Evolutionary conservation across 1,140 invertebrate genomes (phyloP).

Genomic region (Phthorimaea operculella): DNA sequence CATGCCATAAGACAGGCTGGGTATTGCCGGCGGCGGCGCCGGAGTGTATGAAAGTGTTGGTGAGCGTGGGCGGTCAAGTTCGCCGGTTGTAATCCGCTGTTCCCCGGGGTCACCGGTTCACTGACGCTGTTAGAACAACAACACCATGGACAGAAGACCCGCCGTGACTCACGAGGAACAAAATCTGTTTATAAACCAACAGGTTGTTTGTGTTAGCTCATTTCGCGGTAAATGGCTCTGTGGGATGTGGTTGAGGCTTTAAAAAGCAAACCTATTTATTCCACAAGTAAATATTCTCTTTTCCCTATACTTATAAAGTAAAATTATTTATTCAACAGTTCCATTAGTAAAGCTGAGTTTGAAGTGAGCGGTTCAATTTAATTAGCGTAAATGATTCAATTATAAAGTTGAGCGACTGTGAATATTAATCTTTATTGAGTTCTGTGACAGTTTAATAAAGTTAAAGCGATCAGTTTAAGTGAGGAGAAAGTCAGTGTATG

Average conservation of each 20-base stretch:
- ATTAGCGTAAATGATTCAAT: no score
- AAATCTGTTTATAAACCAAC: conserved; percentile 36
- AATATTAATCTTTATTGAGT: no score
- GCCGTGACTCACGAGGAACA: conserved; percentile 41
- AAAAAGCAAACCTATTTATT: background rate
- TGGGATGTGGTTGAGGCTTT: conserved; percentile 19
- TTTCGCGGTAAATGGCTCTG: conserved; percentile 37
- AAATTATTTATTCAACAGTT: no score
- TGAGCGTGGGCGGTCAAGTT: conserved; percentile 53
- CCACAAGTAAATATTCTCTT: no score
- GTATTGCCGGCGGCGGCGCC: background rate
- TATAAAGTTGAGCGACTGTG: no score
- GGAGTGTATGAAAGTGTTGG: conserved; percentile 26
- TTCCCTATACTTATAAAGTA: no score
- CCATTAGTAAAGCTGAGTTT: no score
- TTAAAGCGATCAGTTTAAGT: background rate
- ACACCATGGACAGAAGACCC: background rate
- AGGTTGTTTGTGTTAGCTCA: conserved; percentile 51
- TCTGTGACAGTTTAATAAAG: no score
- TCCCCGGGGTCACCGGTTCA: conserved; percentile 48
- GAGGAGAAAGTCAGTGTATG: background rate
- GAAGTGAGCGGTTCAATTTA: no score
- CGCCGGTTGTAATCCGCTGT: conserved; percentile 40
- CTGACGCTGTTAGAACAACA: conserved; percentile 31
- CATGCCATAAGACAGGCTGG: background rate